Evolutionary conservation across 2,113 vertebrate genomes (phyloP), one percentile per base, ranked within the genome.

Genomic region (Zosterops hypoxanthus): DNA sequence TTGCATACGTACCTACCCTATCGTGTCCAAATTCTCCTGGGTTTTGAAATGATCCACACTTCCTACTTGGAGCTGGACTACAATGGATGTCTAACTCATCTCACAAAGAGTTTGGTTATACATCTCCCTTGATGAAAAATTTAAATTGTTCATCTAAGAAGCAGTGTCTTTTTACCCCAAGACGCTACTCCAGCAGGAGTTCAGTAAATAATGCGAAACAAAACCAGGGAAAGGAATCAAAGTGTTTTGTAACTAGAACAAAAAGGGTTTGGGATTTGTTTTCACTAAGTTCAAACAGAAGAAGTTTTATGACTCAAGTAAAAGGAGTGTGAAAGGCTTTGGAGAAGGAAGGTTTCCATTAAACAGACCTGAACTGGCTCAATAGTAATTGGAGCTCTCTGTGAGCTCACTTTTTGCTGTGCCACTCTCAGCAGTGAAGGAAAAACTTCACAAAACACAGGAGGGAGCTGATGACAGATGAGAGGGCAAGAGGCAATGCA

Each of bases 341-440:
- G 57, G 19, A 96, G 69, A 75, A 94, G 90, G 90, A 96, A 95
- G 92, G 82, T 78, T 97, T 97, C 90, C 90, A 96, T 95, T 95
- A 90, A 93, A 71, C 36, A 88, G 90, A 94, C 69, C 42, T 3
- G n/a, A 96, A 90, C 53, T 68, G 68, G 85, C 88, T 93, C 69
- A 75, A 46, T 31, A 75, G 94, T 86, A 92, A 95, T 47, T 82
- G 75, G 90, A 97, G 93, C 94, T 71, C 57, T 2, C 0, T 39
- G 36, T 90, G 90, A 95, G 82, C 64, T 95, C 93, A 83, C 56
- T 81, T 80, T 90, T 75, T 92, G 90, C 82, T 3, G 16, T 29
- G 68, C 68, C 76, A 72, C 44, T 75, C 81, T 69, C 69, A 92
- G 64, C 64, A 84, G 53, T 0, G 0, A 90, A 75, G 77, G 31